Evolutionary conservation across 2,888 invertebrate species (phyloP).

Genomic region (Pandemis cinnamomeana): DNA sequence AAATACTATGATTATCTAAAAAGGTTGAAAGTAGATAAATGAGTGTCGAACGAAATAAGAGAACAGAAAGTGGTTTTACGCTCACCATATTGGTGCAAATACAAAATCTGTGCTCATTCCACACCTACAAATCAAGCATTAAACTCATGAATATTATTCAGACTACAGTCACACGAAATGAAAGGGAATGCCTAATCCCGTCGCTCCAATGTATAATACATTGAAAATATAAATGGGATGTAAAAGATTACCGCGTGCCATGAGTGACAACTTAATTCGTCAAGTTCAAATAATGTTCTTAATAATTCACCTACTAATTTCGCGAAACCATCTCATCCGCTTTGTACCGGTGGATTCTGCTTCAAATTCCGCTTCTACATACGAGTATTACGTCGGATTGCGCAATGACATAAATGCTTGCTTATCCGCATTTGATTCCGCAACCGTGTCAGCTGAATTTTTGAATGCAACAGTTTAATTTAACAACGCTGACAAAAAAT

Average conservation of each 20-base stretch:
- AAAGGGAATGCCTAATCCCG: slow-evolving; percentile 27
- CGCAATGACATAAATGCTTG: slow-evolving; percentile 11
- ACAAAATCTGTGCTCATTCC: not conserved
- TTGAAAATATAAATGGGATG: slow-evolving; percentile 25
- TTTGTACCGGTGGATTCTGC: slow-evolving; percentile 4
- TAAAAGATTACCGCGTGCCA: slow-evolving; percentile 19
- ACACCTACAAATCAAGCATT: slow-evolving; percentile 15
- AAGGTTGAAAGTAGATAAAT: too few species aligned
- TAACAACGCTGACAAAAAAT: slow-evolving; percentile 13
- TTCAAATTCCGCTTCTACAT: not conserved
- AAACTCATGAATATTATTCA: slow-evolving; percentile 19
- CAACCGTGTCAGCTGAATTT: slow-evolving; percentile 6
- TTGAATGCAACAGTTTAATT: slow-evolving; percentile 22
- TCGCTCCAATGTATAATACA: slow-evolving; percentile 12
- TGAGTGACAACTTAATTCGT: slow-evolving; percentile 30
- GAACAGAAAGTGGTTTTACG: not conserved
- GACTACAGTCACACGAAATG: slow-evolving; percentile 8
- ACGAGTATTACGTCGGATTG: slow-evolving; percentile 19
- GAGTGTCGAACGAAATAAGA: not conserved
- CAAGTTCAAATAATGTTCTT: slow-evolving; percentile 29
- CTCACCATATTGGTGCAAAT: not conserved
- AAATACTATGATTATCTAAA: too few species aligned
- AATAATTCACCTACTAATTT: slow-evolving; percentile 36
- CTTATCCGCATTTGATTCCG: not conserved
- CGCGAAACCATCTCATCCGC: slow-evolving; percentile 2